Conservation (phyloP, 2,113 vertebrate species). For the Oryzias melastigma region DNA sequence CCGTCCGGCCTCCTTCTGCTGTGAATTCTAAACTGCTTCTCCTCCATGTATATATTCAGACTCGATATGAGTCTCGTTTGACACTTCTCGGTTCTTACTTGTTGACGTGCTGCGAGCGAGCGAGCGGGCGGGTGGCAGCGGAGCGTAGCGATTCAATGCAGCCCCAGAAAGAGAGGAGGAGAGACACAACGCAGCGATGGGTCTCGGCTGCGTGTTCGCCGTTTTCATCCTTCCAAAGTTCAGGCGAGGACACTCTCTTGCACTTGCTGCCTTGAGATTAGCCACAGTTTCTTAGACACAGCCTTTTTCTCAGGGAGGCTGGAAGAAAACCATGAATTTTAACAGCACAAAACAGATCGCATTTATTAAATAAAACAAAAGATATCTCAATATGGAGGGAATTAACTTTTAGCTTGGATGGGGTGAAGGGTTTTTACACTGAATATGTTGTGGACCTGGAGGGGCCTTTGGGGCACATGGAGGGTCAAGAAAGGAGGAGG, state of each 20-base stretch:
- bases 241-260: constrained; percentile 63
- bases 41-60: constrained; percentile 50
- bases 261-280: constrained; percentile 62
- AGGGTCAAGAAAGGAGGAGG: constrained; percentile 19
- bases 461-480: constrained; percentile 21
- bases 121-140: constrained; percentile 55
- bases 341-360: constrained; percentile 12
- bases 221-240: constrained; percentile 63
- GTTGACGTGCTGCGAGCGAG: constrained; percentile 67
- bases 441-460: constrained; percentile 15
- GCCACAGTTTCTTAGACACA: constrained; percentile 23
- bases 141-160: constrained; percentile 56
- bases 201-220: constrained; percentile 54
- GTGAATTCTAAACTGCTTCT: constrained; percentile 47
- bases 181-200: constrained; percentile 31
- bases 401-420: neutral
- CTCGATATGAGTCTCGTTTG: constrained; percentile 41
- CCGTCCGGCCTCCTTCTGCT: constrained; percentile 16
- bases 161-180: constrained; percentile 16
- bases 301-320: constrained; percentile 28
- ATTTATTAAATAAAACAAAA: constrained; percentile 3
- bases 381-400: neutral
- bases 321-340: constrained; percentile 22
- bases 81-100: constrained; percentile 55
- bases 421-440: neutral